A percentile compares a stretch with the other conserved stretches of the same genome.
phyloP scores from a whole-genome alignment of 92 coral and sea anemone species.

The Zoanthus solanderi region DNA sequence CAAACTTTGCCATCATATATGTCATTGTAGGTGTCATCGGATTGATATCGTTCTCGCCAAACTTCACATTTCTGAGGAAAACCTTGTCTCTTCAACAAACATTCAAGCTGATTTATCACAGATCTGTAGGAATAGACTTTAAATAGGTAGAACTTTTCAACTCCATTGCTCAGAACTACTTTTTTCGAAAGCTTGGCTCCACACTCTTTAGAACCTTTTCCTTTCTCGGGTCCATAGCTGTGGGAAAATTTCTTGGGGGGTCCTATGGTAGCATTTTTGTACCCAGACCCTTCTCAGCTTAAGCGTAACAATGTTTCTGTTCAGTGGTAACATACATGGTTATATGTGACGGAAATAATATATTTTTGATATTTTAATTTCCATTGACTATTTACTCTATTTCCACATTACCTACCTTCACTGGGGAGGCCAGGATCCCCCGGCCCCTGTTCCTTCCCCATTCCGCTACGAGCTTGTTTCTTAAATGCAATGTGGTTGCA shows the following conservation, averaged over 20 bases:
- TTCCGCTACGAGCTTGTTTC: conserved; percentile 11
- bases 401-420: too few relatives aligned
- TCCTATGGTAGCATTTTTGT: too few relatives aligned
- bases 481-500: conserved; percentile 34
- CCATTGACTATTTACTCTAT: too few relatives aligned
- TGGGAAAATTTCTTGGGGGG: too few relatives aligned
- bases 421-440: too few relatives aligned
- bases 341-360: too few relatives aligned
- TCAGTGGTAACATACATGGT: too few relatives aligned
- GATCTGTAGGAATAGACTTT: conserved; percentile 44
- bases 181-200: conserved; percentile 48
- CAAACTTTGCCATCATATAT: conserved; percentile 10
- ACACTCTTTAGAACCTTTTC: conserved; percentile 48
- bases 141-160: conserved; percentile 42
- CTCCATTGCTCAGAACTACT: conserved; percentile 49
- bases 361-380: too few relatives aligned
- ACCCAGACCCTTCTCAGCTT: too few relatives aligned
- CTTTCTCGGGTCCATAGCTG: too few relatives aligned
- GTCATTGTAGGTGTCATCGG: neutral
- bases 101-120: conserved; percentile 35
- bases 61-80: conserved; percentile 35
- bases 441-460: too few relatives aligned
- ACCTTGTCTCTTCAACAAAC: conserved; percentile 20
- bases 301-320: too few relatives aligned
- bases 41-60: neutral